Base-by-base conservation (phyloP, 1,140 invertebrate species). In the Drosophila arizonae region DNA sequence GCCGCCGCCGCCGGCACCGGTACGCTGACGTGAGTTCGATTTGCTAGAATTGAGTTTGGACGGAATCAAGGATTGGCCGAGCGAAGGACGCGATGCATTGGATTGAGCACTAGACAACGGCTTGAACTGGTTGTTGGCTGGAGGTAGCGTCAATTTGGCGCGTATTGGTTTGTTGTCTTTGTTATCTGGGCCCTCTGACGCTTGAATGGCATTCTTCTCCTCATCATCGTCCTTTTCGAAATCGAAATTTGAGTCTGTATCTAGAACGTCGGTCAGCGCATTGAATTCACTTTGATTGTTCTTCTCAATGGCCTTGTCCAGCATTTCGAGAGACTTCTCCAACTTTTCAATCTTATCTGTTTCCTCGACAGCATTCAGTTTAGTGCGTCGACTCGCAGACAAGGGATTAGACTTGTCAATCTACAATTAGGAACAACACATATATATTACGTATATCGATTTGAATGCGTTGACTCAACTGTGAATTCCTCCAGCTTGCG, bases 401-500 rank as follows among this genome's bases (percentile, higher is more conserved):
- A 86, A 54, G 5, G 79, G 68, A 72, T 87, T 90, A 3, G 84
- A 46, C 52, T 84, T 87, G 4, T 87, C 84, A 4, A 62, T 54
- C 52, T 81, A 54, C 2, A 69, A 46, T 11, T 64, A 55, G 13
- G 3, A 8, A 6, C 2, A 11, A 33, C 10, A 8, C 15, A 46
- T 46, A 17, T 46, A 13, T 4, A 51, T 43, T 43, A 13, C 1
- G 41, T 8, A 46, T 9, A 26, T 21, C 24, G 1, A 17, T 6
- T 30, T 13, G 11, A 39, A 56, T 43, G 13, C 15, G 6, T 26
- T 0, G 11, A 77, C 81, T 71, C 45, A 48, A 91, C 90, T 26
- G 81, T 65, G n/a, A 84, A 77, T 56, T 91, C 90, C 17, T 91
- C 90, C 15, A 91, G 51, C 58, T 91, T 91, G 15, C 77, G 87